These are phyloP conservation scores for Drosophila monieri DNA, from an alignment of 2,888 invertebrate species.

Conservation along the genomic window DNA sequence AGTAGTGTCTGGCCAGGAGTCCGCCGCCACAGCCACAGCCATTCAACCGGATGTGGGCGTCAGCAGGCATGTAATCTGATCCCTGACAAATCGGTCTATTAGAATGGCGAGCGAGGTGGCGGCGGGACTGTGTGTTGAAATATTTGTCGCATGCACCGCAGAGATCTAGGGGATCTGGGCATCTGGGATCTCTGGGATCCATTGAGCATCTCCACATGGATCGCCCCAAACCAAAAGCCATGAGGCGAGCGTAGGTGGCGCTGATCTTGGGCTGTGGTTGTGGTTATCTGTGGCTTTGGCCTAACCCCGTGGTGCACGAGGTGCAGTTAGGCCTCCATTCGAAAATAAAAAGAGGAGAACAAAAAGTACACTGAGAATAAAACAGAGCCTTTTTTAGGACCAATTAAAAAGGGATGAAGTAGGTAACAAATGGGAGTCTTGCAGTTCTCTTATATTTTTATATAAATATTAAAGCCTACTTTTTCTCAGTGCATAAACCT, in stretches of 20 bases:
- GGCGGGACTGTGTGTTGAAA: conserved; percentile 69
- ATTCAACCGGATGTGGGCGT: conserved; percentile 81
- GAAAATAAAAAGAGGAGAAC: conserved; percentile 12
- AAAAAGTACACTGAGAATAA: conserved; percentile 7
- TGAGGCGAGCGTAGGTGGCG: conserved; percentile 47
- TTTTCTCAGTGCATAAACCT: conserved; percentile 11
- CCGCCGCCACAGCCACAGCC: conserved; percentile 17
- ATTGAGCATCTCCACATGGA: conserved; percentile 20
- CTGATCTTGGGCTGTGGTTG: conserved; percentile 38
- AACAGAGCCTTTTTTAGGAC: background rate
- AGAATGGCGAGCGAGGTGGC: conserved; percentile 78
- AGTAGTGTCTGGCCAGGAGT: conserved; percentile 37
- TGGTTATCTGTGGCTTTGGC: conserved; percentile 33
- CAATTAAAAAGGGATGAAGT: too few relatives aligned
- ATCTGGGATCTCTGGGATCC: conserved; percentile 12
- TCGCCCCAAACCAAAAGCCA: conserved; percentile 6
- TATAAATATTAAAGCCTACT: background rate
- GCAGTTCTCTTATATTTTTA: background rate
- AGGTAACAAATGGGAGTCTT: too few relatives aligned
- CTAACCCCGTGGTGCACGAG: conserved; percentile 56
- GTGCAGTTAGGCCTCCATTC: conserved; percentile 28
- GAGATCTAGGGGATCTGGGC: conserved; percentile 32
- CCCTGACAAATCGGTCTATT: conserved; percentile 83
- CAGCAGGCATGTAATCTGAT: conserved; percentile 82
- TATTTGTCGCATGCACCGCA: conserved; percentile 79